A percentile compares a stretch with the other conserved stretches of the same genome.
Conservation (phyloP, 2,797 vertebrate genomes). For the Sebastes vulpes region DNA sequence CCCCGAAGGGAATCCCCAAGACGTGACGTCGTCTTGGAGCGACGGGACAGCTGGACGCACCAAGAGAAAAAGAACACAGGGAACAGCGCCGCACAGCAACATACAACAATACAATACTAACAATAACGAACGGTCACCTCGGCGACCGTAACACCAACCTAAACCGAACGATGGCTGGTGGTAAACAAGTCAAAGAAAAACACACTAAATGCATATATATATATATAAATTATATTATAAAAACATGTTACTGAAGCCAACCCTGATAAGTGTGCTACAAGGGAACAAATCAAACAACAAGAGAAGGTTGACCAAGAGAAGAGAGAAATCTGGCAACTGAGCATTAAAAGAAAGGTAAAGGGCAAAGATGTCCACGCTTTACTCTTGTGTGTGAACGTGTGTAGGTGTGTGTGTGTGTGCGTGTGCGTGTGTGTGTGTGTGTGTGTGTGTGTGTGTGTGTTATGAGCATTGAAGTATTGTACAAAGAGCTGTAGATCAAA, state of each 20-base stretch:
- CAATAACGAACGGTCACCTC: too few species aligned
- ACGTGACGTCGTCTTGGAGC: too few species aligned
- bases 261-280: background rate
- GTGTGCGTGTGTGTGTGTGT: slow-evolving; percentile 1
- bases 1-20: too few species aligned
- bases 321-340: background rate
- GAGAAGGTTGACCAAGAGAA: background rate
- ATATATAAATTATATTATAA: background rate
- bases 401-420: slow-evolving; percentile 7
- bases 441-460: slow-evolving; percentile 5
- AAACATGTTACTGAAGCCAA: background rate
- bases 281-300: background rate
- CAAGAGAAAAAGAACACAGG: too few species aligned
- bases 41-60: too few species aligned
- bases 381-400: background rate
- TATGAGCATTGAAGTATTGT: slow-evolving; percentile 40
- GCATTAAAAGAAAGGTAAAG: background rate
- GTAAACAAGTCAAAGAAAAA: background rate
- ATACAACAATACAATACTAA: too few species aligned
- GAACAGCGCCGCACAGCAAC: too few species aligned
- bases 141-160: too few species aligned
- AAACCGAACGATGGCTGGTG: background rate
- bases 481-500: slow-evolving; percentile 56
- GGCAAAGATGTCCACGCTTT: background rate
- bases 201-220: too few species aligned